Conservation (phyloP, 2,113 vertebrate genomes). For the Coptodon rendalli region DNA sequence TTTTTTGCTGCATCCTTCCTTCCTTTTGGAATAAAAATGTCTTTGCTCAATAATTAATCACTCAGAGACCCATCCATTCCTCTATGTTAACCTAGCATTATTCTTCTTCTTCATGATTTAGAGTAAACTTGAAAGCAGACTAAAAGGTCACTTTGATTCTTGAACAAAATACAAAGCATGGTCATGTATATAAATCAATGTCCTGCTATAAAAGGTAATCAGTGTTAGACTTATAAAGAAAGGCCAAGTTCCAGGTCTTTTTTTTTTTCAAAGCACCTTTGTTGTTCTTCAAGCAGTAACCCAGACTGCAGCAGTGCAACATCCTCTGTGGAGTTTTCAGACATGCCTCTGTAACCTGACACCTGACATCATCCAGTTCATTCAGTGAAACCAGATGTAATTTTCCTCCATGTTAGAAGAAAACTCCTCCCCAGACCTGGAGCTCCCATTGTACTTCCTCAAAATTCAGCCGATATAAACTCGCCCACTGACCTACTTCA, state of each 20-base stretch:
- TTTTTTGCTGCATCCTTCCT: neutral
- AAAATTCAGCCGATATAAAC: slow-evolving; percentile 54
- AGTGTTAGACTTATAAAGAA: neutral
- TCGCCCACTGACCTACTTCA: slow-evolving; percentile 23
- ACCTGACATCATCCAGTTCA: slow-evolving; percentile 56
- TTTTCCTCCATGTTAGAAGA: neutral
- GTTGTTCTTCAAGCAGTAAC: neutral
- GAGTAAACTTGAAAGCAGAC: neutral
- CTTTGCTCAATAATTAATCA: neutral
- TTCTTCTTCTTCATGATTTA: neutral
- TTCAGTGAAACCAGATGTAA: slow-evolving; percentile 62
- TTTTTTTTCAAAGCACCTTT: neutral
- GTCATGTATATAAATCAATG: neutral
- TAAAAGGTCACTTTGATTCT: neutral
- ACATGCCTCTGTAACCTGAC: slow-evolving; percentile 43
- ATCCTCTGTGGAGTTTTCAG: neutral
- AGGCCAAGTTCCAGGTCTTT: neutral
- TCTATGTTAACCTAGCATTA: neutral
- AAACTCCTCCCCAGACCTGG: slow-evolving; percentile 20
- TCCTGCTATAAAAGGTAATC: neutral
- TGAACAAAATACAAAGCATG: neutral
- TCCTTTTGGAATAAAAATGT: neutral
- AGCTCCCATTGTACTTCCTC: slow-evolving; percentile 59
- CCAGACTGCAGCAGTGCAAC: neutral
- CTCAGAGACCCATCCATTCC: neutral